Evolutionary conservation across 2,888 invertebrate genomes (phyloP).

Genomic region (Ferrisia virgata): DNA sequence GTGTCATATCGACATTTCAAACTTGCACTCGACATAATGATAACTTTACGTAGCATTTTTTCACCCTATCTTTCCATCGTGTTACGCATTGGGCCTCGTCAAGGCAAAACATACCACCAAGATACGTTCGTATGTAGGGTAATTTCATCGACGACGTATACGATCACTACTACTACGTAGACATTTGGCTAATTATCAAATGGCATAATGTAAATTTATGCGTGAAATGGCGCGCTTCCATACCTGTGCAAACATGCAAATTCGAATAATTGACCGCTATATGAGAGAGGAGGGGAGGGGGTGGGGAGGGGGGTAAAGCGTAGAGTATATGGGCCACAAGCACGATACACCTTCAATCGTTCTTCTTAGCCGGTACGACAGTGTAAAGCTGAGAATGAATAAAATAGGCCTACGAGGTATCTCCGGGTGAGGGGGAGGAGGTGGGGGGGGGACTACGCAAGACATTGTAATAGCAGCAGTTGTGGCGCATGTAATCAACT

Average conservation of each 20-base stretch:
- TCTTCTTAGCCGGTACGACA: too few species aligned
- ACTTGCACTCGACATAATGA: background rate
- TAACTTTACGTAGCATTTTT: background rate
- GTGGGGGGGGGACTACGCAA: background rate
- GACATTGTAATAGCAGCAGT: background rate
- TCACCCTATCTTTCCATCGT: background rate
- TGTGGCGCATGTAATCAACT: background rate
- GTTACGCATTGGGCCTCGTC: background rate
- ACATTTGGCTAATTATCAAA: background rate
- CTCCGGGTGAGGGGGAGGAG: background rate
- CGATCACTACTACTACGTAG: too few species aligned
- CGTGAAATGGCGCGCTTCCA: background rate
- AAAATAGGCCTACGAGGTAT: too few species aligned
- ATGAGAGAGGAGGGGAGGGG: background rate
- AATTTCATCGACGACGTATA: background rate
- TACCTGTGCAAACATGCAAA: background rate
- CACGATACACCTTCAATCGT: too few species aligned
- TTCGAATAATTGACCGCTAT: background rate
- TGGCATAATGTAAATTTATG: background rate
- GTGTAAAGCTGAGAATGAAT: too few species aligned
- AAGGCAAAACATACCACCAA: background rate
- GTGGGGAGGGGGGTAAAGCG: background rate
- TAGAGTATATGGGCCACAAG: too few species aligned
- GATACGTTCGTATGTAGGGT: too few species aligned
- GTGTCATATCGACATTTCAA: background rate